Conservation (phyloP, 2,113 vertebrate species). For the Entomyzon cyanotis region DNA sequence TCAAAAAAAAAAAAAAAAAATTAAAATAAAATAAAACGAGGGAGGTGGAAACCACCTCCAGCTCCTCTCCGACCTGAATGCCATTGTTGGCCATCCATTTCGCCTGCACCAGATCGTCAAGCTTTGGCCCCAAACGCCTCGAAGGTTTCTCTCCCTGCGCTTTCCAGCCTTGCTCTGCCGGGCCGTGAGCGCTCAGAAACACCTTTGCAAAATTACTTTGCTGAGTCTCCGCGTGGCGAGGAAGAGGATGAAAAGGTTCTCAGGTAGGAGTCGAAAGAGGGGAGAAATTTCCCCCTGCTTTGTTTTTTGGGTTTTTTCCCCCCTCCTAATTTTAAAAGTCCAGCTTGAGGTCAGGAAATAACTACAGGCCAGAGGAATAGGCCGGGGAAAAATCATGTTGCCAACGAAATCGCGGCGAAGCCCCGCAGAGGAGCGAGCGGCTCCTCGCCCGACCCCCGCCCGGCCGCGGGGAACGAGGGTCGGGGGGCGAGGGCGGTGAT, state of each 20-base stretch:
- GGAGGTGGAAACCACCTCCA: neutral
- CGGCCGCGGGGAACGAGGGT: neutral
- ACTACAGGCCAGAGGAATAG: neutral
- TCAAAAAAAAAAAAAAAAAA: neutral
- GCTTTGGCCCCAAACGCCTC: neutral
- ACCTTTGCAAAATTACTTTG: conserved; percentile 11
- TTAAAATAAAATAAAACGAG: neutral
- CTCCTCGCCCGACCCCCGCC: neutral
- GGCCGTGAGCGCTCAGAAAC: neutral
- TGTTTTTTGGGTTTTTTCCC: rapidly evolving
- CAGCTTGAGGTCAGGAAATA: neutral
- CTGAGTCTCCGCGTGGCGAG: neutral
- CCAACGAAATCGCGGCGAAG: neutral
- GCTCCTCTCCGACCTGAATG: neutral
- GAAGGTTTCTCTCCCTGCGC: neutral
- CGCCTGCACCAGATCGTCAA: neutral
- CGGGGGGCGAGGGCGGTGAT: neutral
- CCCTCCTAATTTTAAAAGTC: neutral
- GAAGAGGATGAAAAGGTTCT: neutral
- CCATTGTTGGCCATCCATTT: neutral
- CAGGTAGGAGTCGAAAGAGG: neutral
- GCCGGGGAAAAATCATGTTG: neutral
- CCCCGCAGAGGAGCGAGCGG: neutral
- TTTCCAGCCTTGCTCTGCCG: neutral
- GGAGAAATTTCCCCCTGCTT: neutral